Conservation (phyloP, 92 coral and sea anemone species). For the Bergia sp. region DNA sequence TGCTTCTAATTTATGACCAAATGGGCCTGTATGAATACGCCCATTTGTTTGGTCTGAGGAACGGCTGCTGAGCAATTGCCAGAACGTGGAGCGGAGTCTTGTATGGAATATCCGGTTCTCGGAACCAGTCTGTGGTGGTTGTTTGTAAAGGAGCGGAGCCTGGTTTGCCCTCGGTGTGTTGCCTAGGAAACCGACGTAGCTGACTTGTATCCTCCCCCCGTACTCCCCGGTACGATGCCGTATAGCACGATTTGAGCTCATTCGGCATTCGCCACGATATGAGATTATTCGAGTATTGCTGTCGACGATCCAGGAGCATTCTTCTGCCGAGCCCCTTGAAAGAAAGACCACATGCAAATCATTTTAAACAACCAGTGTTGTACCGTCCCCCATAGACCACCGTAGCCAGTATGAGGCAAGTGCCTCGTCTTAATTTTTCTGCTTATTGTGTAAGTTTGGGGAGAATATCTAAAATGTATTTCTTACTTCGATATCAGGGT, state of each 20-base stretch:
- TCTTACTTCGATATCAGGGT: too few species aligned
- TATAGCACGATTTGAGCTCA: conserved; percentile 74
- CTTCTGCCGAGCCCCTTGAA: conserved; percentile 88
- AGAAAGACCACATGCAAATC: background rate
- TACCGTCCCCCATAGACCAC: too few species aligned
- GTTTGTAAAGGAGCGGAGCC: conserved; percentile 77
- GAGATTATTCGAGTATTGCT: conserved; percentile 85
- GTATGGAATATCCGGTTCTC: conserved; percentile 59
- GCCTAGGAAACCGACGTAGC: conserved; percentile 72
- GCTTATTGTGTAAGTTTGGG: too few species aligned
- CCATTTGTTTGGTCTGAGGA: conserved; percentile 85
- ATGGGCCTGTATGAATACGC: conserved; percentile 85
- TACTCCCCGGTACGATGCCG: conserved; percentile 63
- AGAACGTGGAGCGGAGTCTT: conserved; percentile 89
- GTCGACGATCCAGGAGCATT: conserved; percentile 70
- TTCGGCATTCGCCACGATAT: conserved; percentile 70
- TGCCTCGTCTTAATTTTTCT: too few species aligned
- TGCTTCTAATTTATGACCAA: conserved; percentile 27
- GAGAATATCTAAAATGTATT: too few species aligned
- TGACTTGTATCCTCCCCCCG: conserved; percentile 59
- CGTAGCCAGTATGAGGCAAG: too few species aligned
- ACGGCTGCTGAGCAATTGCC: conserved; percentile 86
- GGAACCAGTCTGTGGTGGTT: conserved; percentile 77
- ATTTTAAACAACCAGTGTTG: background rate
- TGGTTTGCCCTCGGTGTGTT: conserved; percentile 71